Base-by-base conservation (phyloP, 2,797 vertebrate species). In the Chaetodon trifasciatus region DNA sequence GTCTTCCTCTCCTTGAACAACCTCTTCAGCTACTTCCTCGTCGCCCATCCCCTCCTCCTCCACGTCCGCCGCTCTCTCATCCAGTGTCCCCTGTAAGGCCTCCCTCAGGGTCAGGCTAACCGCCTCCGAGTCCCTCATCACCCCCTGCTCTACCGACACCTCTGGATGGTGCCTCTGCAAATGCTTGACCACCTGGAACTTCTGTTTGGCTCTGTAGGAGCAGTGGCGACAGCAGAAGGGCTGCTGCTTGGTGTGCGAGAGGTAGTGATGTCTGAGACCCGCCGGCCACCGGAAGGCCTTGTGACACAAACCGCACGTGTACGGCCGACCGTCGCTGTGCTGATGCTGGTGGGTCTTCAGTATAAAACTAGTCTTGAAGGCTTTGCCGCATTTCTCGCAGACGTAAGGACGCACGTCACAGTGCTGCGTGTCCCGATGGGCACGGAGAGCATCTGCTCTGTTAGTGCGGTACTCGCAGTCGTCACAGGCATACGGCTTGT, bases 351-450 rank as follows among this genome's bases (percentile, higher is more conserved):
- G 98, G 8, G 97, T 99, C 89, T 97, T 98, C 75, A 99, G 96
- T 52, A 99, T 95, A 85, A 98, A 99, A 76, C 95, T 96, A 0
- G 98, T 99, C 91, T 99, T 99, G 94, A 99, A 99, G 77, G 97
- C 96, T 89, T 99, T 99, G 89, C 98, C 98, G 0, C 98, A 99
- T 86, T 98, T 97, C 87, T 99, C 98, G 0, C 98, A 99, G 93
- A 99, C 95, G 81, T 97, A 99, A 62, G 97, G 94, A 24, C 98
- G 97, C 0, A 85, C 77, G 5, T 98, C 97, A 3, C 94, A 95
- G 88, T 99, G 98, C 44, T 97, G 96, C 0, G 98, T 99, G 88
- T 97, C 96, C 12, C 94, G 93, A 89, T 99, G 98, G 39, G 97
- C 94, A 0, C 97, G 97, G 15, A 99, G 96, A 0, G 97, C 97